These are phyloP conservation scores for Sebastes flavidus DNA, from an alignment of 2,797 vertebrate species.

Conservation along the genomic window DNA sequence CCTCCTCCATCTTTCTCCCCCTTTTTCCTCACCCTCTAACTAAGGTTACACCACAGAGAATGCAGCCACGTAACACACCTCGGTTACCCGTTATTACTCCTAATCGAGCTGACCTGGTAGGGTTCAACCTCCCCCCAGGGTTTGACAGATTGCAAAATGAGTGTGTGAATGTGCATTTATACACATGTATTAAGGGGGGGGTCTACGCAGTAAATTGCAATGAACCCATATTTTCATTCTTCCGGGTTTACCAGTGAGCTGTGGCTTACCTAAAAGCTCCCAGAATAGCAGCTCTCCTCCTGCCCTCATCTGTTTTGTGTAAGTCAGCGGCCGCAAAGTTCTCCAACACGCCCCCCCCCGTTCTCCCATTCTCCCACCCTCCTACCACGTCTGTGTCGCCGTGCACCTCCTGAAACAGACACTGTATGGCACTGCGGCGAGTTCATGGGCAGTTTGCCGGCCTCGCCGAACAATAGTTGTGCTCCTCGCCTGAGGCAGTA, in stretches of 20 bases:
- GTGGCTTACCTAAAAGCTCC: slow-evolving; percentile 70
- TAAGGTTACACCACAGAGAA: slow-evolving; percentile 33
- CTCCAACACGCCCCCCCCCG: slow-evolving; percentile 28
- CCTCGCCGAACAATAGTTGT: slow-evolving; percentile 72
- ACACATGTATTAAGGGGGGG: slow-evolving; percentile 10
- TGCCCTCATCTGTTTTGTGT: slow-evolving; percentile 79
- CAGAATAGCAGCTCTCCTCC: slow-evolving; percentile 69
- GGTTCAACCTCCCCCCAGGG: slow-evolving; percentile 6
- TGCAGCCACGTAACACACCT: slow-evolving; percentile 32
- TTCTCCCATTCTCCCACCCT: slow-evolving; percentile 42
- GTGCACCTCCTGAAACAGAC: slow-evolving; percentile 72
- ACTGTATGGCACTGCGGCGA: slow-evolving; percentile 57
- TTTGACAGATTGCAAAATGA: slow-evolving; percentile 25
- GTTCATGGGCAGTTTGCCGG: slow-evolving; percentile 69
- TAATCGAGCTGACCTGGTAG: slow-evolving; percentile 12
- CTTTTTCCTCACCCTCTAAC: slow-evolving; percentile 2
- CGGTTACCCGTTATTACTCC: slow-evolving; percentile 19
- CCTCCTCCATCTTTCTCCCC: neutral
- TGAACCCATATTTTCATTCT: slow-evolving; percentile 51
- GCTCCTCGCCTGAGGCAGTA: slow-evolving; percentile 52
- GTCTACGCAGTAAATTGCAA: slow-evolving; percentile 33
- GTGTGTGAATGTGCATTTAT: slow-evolving; percentile 19
- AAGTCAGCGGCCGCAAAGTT: slow-evolving; percentile 69
- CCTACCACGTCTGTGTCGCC: slow-evolving; percentile 49
- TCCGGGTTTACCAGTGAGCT: slow-evolving; percentile 54